phyloP scores from a whole-genome alignment of 2,113 vertebrate species.

The Thamnophis sirtalis region DNA sequence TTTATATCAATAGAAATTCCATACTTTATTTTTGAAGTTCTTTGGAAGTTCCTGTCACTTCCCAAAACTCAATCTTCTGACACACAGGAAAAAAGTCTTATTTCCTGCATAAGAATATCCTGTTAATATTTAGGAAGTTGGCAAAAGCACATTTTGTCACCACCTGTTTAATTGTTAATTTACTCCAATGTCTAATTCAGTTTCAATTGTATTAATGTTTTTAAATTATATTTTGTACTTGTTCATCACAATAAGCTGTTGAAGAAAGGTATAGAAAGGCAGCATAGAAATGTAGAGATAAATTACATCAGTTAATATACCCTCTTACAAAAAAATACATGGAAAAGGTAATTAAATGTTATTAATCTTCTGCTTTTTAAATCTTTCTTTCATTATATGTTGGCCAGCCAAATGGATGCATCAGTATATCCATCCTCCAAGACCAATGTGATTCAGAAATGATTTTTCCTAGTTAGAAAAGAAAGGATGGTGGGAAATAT shows the following conservation, averaged over 20 bases:
- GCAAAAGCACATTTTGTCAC: not conserved
- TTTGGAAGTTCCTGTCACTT: not conserved
- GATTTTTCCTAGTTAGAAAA: constrained; percentile 53
- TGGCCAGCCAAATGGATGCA: constrained; percentile 48
- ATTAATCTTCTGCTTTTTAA: not conserved
- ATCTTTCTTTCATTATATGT: not conserved
- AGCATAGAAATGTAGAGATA: not conserved
- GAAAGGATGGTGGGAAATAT: constrained; percentile 52
- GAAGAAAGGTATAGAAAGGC: not conserved
- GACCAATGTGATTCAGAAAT: constrained; percentile 43
- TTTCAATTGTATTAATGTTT: not conserved
- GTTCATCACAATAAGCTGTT: not conserved
- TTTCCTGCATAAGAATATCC: not conserved
- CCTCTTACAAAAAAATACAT: not conserved
- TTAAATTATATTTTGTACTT: not conserved
- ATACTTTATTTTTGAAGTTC: not conserved
- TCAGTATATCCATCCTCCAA: constrained; percentile 45
- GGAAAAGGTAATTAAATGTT: not conserved
- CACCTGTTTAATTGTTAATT: not conserved
- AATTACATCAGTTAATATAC: not conserved
- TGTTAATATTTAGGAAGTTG: not conserved
- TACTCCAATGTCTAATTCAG: not conserved
- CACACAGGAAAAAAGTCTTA: not conserved
- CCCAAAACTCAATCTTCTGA: not conserved
- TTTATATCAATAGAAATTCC: not conserved